These are phyloP conservation scores for Paramacrobiotus metropolitanus DNA, from an alignment of 1,140 invertebrate genomes.

Conservation along the genomic window DNA sequence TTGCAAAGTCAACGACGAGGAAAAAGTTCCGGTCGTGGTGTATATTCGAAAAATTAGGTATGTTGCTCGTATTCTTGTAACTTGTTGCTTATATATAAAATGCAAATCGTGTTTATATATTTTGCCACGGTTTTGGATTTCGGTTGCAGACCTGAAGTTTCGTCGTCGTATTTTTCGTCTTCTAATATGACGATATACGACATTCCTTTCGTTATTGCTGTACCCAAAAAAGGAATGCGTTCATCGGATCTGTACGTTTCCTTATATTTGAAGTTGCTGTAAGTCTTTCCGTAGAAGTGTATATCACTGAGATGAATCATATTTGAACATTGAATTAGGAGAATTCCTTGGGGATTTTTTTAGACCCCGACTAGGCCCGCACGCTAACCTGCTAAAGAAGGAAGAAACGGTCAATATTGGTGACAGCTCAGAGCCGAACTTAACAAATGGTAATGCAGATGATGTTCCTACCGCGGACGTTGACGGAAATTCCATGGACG, in stretches of 20 bases:
- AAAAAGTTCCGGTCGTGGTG: background rate
- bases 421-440: background rate
- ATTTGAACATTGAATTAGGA: no score
- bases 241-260: no score
- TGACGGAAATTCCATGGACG: conserved; percentile 10
- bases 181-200: background rate
- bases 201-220: background rate
- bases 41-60: background rate
- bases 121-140: background rate
- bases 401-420: no score
- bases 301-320: no score
- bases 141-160: no score
- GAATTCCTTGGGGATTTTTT: no score
- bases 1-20: background rate
- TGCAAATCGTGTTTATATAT: background rate
- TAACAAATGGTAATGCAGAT: background rate
- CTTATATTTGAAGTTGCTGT: no score
- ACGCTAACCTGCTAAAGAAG: no score
- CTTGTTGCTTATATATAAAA: no score
- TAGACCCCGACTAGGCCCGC: no score
- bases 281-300: no score
- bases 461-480: background rate
- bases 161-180: background rate
- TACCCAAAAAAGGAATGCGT: background rate
- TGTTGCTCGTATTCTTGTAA: no score